phyloP scores from a whole-genome alignment of 1,140 invertebrate genomes.

The Gryon sp. region DNA sequence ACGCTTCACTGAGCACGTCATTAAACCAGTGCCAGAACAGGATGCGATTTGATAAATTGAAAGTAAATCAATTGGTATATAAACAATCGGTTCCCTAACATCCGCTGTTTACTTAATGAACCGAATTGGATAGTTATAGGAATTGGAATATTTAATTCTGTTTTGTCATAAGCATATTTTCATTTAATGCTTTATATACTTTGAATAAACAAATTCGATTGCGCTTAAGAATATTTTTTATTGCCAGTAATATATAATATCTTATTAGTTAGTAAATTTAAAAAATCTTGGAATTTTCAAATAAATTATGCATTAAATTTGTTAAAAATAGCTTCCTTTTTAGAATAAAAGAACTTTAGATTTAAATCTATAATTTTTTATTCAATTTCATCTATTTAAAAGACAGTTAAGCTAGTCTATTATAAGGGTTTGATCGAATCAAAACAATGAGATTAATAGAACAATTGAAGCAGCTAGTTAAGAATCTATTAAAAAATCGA shows the following conservation, averaged over 20 bases:
- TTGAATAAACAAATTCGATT: too few species aligned
- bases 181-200: too few species aligned
- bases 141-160: too few species aligned
- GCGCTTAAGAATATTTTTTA: too few species aligned
- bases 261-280: too few species aligned
- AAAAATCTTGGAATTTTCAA: too few species aligned
- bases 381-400: constrained; percentile 13
- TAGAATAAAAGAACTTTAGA: too few species aligned
- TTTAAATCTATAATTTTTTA: too few species aligned
- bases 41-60: constrained; percentile 55
- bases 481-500: constrained; percentile 16
- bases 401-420: constrained; percentile 18
- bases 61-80: constrained; percentile 47
- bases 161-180: too few species aligned
- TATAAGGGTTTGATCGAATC: constrained; percentile 20
- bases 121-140: background rate
- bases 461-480: constrained; percentile 22
- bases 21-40: constrained; percentile 54
- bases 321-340: too few species aligned
- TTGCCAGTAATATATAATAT: too few species aligned
- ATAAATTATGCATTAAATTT: too few species aligned
- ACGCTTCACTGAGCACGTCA: constrained; percentile 52
- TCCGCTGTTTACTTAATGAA: constrained; percentile 12
- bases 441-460: constrained; percentile 39
- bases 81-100: constrained; percentile 27